These are phyloP conservation scores for Epinotia ramella DNA, from an alignment of 2,888 invertebrate species.

Conservation along the genomic window DNA sequence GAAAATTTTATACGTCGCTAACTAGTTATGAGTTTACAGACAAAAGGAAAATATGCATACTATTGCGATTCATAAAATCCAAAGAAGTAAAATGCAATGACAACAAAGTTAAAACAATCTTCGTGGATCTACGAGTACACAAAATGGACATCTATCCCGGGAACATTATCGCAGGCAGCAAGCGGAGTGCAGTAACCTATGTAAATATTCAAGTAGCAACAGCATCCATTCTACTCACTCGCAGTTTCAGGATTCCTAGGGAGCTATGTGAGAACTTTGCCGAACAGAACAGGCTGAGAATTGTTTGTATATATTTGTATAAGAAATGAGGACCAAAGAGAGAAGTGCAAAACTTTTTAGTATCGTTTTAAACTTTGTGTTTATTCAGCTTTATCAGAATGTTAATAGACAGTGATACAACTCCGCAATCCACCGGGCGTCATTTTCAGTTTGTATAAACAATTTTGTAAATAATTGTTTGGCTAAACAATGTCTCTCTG, in stretches of 20 bases:
- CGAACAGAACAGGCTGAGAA: conserved; percentile 70
- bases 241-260: conserved; percentile 73
- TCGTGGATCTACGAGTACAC: conserved; percentile 18
- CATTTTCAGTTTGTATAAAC: conserved; percentile 20
- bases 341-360: conserved; percentile 66
- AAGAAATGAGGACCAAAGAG: conserved; percentile 73
- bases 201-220: conserved; percentile 70
- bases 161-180: conserved; percentile 49
- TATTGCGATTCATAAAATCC: neutral
- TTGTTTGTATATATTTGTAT: conserved; percentile 79
- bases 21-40: neutral
- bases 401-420: conserved; percentile 27
- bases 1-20: too few species aligned
- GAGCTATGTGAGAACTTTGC: conserved; percentile 75
- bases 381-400: conserved; percentile 44
- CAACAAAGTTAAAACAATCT: conserved; percentile 15
- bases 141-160: conserved; percentile 44
- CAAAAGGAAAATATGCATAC: neutral
- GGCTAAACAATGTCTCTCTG: conserved; percentile 18
- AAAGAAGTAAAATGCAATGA: conserved; percentile 17
- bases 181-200: conserved; percentile 69
- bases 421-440: neutral
- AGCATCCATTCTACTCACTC: conserved; percentile 68
- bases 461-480: conserved; percentile 29
- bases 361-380: conserved; percentile 56